These are phyloP conservation scores for Nomada ferruginata DNA, from an alignment of 2,888 invertebrate species.

Conservation along the genomic window DNA sequence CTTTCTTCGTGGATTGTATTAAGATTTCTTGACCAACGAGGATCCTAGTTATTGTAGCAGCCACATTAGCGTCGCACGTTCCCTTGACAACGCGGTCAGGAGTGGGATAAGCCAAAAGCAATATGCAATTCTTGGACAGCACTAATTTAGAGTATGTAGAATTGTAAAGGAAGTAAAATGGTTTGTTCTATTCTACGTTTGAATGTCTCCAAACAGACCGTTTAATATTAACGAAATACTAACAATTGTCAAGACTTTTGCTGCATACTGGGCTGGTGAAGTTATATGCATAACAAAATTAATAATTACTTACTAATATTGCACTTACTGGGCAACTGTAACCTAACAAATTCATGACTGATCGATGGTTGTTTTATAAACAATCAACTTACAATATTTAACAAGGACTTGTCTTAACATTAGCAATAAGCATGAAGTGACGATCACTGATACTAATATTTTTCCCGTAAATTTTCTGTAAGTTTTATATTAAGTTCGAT, in stretches of 20 bases:
- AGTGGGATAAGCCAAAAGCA: no score
- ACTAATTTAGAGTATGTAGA: neutral
- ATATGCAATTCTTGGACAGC: no score
- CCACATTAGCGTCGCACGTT: no score
- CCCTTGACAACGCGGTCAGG: no score
- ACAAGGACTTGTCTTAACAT: neutral
- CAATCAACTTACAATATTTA: neutral
- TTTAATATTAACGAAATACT: conserved; percentile 21
- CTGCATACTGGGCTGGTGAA: neutral
- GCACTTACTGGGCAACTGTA: neutral
- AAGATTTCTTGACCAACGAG: no score
- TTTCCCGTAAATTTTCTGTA: conserved; percentile 6
- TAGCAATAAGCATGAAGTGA: neutral
- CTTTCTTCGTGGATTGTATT: no score
- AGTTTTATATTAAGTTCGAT: neutral
- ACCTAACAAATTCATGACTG: neutral
- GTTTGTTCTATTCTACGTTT: conserved; percentile 1
- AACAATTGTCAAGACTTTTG: neutral
- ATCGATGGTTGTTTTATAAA: neutral
- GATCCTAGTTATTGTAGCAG: no score
- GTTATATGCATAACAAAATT: neutral
- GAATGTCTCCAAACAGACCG: neutral
- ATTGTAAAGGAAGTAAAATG: neutral
- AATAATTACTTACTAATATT: neutral
- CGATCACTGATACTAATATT: neutral